Percentiles rank a stretch among this genome's conserved stretches.
Conservation (phyloP, 2,113 vertebrate species). For the Seriola quinqueradiata region DNA sequence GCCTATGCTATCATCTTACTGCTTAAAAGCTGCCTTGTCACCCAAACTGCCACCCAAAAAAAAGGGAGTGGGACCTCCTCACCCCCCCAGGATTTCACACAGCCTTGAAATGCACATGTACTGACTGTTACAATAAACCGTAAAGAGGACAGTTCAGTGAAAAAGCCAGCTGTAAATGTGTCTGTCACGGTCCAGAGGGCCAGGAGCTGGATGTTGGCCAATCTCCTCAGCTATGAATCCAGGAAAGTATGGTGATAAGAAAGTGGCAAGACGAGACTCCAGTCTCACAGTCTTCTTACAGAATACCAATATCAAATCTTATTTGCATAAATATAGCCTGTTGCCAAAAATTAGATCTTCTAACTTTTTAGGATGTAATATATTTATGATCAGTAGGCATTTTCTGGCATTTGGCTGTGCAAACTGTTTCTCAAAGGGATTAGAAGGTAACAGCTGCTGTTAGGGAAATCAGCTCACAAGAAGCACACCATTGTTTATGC, state of each 20-base stretch:
- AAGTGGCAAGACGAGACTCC: background rate
- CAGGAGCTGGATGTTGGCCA: conserved; percentile 13
- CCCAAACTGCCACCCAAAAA: conserved; percentile 25
- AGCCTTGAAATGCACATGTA: conserved; percentile 12
- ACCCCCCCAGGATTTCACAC: background rate
- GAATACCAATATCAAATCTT: background rate
- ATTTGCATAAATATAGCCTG: background rate
- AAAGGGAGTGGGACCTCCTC: conserved; percentile 17
- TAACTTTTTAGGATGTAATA: conserved; percentile 1
- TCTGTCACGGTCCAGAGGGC: conserved; percentile 40
- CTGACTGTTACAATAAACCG: conserved; percentile 24
- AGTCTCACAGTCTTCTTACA: background rate
- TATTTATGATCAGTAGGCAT: background rate
- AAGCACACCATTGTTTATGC: background rate
- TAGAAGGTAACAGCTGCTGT: conserved; percentile 36
- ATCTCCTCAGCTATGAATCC: conserved; percentile 18
- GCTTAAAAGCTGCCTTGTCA: conserved; percentile 36
- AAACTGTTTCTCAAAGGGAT: conserved; percentile 28
- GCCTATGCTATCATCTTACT: conserved; percentile 9
- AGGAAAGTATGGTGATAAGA: conserved; percentile 11
- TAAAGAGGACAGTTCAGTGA: conserved; percentile 10
- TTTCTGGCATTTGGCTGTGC: conserved; percentile 13
- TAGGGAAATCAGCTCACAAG: conserved; percentile 13
- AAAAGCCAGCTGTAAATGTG: conserved; percentile 19
- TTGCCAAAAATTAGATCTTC: conserved; percentile 5